Conservation (phyloP, 2,888 invertebrate species). For the Zelleria hepariella region DNA sequence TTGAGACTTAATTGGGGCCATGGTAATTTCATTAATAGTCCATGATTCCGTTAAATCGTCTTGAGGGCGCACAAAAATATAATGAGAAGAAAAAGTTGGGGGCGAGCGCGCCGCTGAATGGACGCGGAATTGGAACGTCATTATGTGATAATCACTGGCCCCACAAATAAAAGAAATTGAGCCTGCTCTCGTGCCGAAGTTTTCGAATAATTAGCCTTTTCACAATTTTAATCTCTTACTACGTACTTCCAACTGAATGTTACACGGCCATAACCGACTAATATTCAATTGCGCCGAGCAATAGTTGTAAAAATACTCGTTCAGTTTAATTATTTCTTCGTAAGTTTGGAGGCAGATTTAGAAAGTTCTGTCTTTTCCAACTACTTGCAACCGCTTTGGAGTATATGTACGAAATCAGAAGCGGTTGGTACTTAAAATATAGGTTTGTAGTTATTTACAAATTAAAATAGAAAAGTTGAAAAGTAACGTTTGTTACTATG, state of each 20-base stretch:
- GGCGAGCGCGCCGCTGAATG: not conserved
- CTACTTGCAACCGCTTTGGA: no score
- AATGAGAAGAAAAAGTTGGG: not conserved
- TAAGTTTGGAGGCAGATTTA: no score
- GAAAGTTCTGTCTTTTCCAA: no score
- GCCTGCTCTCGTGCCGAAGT: not conserved
- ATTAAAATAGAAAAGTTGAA: no score
- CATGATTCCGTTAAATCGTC: constrained; percentile 2
- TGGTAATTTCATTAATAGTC: constrained; percentile 4
- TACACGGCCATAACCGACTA: not conserved
- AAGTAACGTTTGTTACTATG: no score
- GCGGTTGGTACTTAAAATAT: no score
- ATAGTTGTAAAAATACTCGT: constrained; percentile 1
- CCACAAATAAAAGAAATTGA: not conserved
- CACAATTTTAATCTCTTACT: not conserved
- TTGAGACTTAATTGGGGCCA: not conserved
- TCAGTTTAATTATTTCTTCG: not conserved
- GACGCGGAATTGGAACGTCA: not conserved
- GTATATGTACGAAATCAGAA: no score
- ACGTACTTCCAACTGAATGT: not conserved
- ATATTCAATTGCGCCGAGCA: not conserved
- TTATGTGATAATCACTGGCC: not conserved
- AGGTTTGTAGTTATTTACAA: no score
- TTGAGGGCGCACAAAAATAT: not conserved
- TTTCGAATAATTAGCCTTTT: not conserved